Evolutionary conservation across 2,888 invertebrate species (phyloP).

Genomic region (Ormyrus nitidulus): DNA sequence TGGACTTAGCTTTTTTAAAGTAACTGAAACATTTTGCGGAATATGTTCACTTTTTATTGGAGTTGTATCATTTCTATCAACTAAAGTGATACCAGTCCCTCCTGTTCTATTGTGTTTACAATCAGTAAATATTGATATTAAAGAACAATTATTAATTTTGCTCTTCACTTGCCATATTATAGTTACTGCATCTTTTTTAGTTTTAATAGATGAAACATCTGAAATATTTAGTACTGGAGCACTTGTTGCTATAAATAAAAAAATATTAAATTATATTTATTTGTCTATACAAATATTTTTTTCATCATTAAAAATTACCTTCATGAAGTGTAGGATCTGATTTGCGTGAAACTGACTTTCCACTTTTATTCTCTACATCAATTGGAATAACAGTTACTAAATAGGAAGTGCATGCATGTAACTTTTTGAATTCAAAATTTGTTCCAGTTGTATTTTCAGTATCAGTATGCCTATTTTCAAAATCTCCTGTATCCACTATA

Average conservation of each 20-base stretch:
- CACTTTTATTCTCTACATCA: slow-evolving; percentile 55
- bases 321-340: slow-evolving; percentile 26
- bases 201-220: slow-evolving; percentile 1
- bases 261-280: slow-evolving; percentile 14
- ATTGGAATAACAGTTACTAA: slow-evolving; percentile 61
- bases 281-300: background rate
- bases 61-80: slow-evolving; percentile 40
- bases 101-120: slow-evolving; percentile 60
- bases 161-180: slow-evolving; percentile 64
- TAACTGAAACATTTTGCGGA: slow-evolving; percentile 50
- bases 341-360: slow-evolving; percentile 32
- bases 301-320: slow-evolving; percentile 23
- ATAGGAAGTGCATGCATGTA: slow-evolving; percentile 65
- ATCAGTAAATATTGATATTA: slow-evolving; percentile 57
- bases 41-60: slow-evolving; percentile 28
- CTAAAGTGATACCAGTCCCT: slow-evolving; percentile 62
- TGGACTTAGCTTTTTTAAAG: slow-evolving; percentile 63
- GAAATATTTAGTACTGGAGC: slow-evolving; percentile 28
- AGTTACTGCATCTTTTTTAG: slow-evolving; percentile 54
- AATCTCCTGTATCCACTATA: slow-evolving; percentile 52
- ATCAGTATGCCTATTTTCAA: slow-evolving; percentile 14
- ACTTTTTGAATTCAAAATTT: slow-evolving; percentile 55
- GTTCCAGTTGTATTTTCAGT: slow-evolving; percentile 50
- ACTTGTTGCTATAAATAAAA: background rate
- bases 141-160: slow-evolving; percentile 62